Base-by-base conservation (phyloP, 2,113 vertebrate species). In the Silurus glanis region DNA sequence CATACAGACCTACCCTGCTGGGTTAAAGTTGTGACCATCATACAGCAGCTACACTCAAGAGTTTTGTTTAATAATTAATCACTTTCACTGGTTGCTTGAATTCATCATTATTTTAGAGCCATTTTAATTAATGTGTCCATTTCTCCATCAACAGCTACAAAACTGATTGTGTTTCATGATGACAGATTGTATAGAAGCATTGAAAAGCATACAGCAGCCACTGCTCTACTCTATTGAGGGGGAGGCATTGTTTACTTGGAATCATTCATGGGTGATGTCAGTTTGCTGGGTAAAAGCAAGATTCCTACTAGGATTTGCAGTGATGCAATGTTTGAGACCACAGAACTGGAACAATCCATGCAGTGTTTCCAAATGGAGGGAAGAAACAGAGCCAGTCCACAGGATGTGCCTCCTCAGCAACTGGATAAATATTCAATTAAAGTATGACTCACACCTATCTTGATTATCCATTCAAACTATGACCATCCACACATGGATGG, bases 141-240 rank as follows among this genome's bases (percentile, higher is more conserved):
- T 87, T 83, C 67, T 82, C 87, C 90, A 90, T 90, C 56, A 86
- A 88, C 90, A 89, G 86, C 85, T 55, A 87, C 75, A 91, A 90
- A 76, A 49, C 28, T 56, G 59, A 89, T 85, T 85, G 71, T 89
- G 56, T 86, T 47, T 59, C 49, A 62, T 76, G 19, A 78, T 51
- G 37, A 47, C 72, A 37, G 55, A 85, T 21, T 10, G 10, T 45
- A 84, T 16, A 76, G 23, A 78, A 64, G 66, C 19, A 83, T 23
- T 81, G 10, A 81, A 72, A n/a, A 55, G 78, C 47, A 81, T 19
- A 83, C 14, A 56, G 21, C n/a, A 80, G 80, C 10, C 5, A 9
- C 14, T 82, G 67, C 61, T 71, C 45, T 58, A 58, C 9, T 49
- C 80, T 47, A 58, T 6, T 61, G 16, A 25, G 79, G 25, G 67